Base-by-base conservation (phyloP, 1,140 invertebrate species). In the Cherax quadricarinatus region DNA sequence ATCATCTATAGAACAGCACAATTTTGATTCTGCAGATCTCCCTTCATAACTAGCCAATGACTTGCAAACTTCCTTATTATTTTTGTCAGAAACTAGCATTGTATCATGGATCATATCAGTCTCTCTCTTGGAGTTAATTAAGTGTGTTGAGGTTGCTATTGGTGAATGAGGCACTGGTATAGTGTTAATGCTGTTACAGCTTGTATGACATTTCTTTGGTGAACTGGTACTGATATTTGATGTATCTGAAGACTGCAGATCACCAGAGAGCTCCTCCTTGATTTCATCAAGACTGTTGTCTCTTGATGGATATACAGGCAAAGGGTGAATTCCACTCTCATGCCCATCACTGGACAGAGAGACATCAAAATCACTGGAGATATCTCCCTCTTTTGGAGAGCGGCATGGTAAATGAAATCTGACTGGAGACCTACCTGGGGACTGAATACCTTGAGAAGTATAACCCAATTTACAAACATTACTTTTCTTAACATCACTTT, bases 211-310 rank as follows among this genome's bases (percentile, higher is more conserved):
- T 21, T 86, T 60, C 24, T 91, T 91, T 16, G 84, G 84, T 48
- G 90, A 91, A 60, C 90, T 91, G n/a, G 90, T 86, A 57, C 85
- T 82, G 4, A 91, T 70, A 81, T 85, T 86, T 12, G 75, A 86
- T 10, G 78, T 41, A 53, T 87, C 78, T 86, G 78, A 91, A 7
- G 75, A 49, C 62, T 81, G 66, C 30, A 88, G 41, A 4, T 88
- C 91, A 70, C 75, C 57, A 60, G 80, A 73, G 16, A 81, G 10
- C 66, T 91, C 90, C 73, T 91, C 90, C 75, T 91, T 91, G 48
- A 91, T 91, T 30, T 91, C 90, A n/a, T 92, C 91, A 53, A 92
- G 73, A 66, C 91, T 92, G 66, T 75, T 92, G 30, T 92, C 91
- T 78, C 86, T 84, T n/a, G 86, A 88, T 3, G 24, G 80, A 66